A percentile compares a stretch with the other conserved stretches of the same genome.
Evolutionary conservation across 30 jellyfish, hydroid and myxozoan species (phyloP).

Genomic region (Cassiopea xamachana): DNA sequence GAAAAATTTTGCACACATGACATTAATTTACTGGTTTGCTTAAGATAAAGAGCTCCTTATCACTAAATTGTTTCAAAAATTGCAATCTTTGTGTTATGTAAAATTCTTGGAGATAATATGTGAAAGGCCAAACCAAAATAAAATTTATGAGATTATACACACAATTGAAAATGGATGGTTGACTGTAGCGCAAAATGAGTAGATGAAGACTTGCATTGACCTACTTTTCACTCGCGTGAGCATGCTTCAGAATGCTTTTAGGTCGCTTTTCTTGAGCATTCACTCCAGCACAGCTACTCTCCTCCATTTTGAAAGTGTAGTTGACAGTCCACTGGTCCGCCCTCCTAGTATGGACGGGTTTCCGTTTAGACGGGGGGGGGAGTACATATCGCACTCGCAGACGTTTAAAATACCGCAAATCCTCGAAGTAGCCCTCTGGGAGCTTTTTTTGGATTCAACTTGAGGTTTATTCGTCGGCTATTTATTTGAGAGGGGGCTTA

Average conservation of each 20-base stretch:
- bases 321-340: not conserved
- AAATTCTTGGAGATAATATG: not conserved
- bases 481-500: too few species aligned
- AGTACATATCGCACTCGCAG: conserved; percentile 5
- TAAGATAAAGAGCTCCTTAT: too few species aligned
- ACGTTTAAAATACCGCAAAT: not conserved
- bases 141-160: not conserved
- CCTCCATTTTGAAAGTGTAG: conserved; percentile 65
- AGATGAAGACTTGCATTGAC: not conserved
- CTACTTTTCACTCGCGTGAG: conserved; percentile 63
- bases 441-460: too few species aligned
- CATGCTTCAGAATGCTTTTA: conserved; percentile 80
- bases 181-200: not conserved
- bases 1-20: too few species aligned
- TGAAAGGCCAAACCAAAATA: not conserved
- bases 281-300: conserved; percentile 23
- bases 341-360: too few species aligned
- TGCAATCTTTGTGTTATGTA: not conserved
- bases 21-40: too few species aligned
- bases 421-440: too few species aligned
- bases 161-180: not conserved
- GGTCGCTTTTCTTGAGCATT: conserved; percentile 64
- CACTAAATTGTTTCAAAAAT: too few species aligned
- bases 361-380: conserved; percentile 36
- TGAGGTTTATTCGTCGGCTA: too few species aligned